phyloP scores from a whole-genome alignment of 2,888 invertebrate genomes.

The Protonemura montana region DNA sequence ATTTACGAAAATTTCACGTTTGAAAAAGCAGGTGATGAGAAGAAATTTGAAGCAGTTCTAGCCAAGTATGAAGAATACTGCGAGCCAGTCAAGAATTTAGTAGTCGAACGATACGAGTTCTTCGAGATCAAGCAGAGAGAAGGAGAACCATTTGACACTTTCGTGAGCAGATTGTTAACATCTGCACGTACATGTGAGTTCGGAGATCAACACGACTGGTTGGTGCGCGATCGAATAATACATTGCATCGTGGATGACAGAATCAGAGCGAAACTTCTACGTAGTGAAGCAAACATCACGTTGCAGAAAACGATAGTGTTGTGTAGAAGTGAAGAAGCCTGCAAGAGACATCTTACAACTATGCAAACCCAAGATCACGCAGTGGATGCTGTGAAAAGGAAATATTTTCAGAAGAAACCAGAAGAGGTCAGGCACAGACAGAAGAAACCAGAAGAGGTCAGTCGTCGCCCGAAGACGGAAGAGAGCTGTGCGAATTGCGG shows the following conservation, averaged over 20 bases:
- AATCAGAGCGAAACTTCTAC: not conserved
- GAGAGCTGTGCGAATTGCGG: conserved; percentile 8
- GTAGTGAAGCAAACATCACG: not conserved
- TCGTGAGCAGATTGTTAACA: conserved; percentile 2
- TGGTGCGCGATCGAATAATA: conserved; percentile 7
- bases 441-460: conserved; percentile 7
- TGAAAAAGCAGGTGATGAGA: not conserved
- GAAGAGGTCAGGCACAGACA: not conserved
- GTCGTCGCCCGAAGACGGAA: not conserved
- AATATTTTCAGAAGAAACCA: not conserved
- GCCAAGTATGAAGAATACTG: conserved; percentile 20
- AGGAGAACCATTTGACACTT: conserved; percentile 25
- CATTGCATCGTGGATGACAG: not conserved
- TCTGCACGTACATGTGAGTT: conserved; percentile 3
- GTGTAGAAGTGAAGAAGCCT: conserved; percentile 1
- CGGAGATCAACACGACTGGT: not conserved
- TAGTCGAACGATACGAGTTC: conserved; percentile 15
- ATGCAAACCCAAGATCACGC: not conserved
- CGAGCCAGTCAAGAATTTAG: conserved; percentile 13
- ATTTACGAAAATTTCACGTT: not conserved
- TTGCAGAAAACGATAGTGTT: not conserved
- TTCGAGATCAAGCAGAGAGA: conserved; percentile 14
- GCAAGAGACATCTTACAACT: not conserved
- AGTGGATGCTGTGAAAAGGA: not conserved
- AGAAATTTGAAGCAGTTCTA: conserved; percentile 7